Evolutionary conservation across 2,888 invertebrate species (phyloP), one percentile per base, ranked within the genome.

Genomic region (Alloscopus bannaensis): DNA sequence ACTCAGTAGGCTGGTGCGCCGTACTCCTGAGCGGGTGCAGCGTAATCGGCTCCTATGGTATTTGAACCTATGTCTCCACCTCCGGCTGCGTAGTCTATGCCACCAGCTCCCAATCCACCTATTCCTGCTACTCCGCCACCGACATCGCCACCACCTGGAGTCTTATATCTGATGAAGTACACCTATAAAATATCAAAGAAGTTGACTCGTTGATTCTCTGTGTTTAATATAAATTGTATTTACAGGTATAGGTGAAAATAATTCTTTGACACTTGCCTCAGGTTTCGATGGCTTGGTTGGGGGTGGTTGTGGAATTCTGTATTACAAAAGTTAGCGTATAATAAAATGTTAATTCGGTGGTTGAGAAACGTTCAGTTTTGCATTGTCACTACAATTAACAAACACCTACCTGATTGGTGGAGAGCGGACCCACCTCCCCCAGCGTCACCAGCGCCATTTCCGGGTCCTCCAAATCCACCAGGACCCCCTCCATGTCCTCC

Each of bases 261-360:
- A 24, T 36, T 36, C 6, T 8, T 8, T 36, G 6, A 36, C 13
- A 36, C 13, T 36, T 16, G 69, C 95, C 90, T 95, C 95, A 75
- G 95, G 95, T 90, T 95, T 95, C 88, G 93, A 92, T 83, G 95
- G 95, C 87, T 94, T 94, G 66, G 95, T 95, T 64, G 95, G 94
- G 1, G 92, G 92, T 16, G 93, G 90, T 16, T 93, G 92, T 59
- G 94, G 95, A 86, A 95, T 92, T 86, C 71, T 79, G 29, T 26
- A 26, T 28, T 11, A 55, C 28, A 65, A 45, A 36, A 59, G 18
- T n/a, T n/a, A 8, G 3, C 36, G 13, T 6, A 57, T 11, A 18
- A 28, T 2, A 57, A 29, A 59, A 20, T 18, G 18, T 59, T 59
- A 31, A 55, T 22, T 16, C 13, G 4, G 20, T n/a, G n/a, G n/a